phyloP scores from a whole-genome alignment of 1,140 invertebrate genomes.

The Drosophila funebris region DNA sequence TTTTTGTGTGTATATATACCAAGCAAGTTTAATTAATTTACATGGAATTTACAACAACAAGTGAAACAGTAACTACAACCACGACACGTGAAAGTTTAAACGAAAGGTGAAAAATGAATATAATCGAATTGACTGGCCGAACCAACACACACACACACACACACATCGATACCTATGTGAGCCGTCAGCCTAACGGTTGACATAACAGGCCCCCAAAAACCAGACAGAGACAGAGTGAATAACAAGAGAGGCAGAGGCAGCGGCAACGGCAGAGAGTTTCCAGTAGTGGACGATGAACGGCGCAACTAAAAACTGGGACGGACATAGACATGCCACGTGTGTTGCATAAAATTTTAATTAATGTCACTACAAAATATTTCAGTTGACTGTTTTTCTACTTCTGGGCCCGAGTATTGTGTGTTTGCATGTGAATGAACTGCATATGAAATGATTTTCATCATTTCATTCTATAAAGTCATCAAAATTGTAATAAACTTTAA shows the following conservation, averaged over 20 bases:
- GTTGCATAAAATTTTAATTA: slow-evolving; percentile 77
- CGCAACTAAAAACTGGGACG: slow-evolving; percentile 22
- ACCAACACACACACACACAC: slow-evolving; percentile 32
- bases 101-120: slow-evolving; percentile 77
- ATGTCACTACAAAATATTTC: slow-evolving; percentile 64
- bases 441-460: slow-evolving; percentile 22
- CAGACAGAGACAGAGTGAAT: slow-evolving; percentile 13
- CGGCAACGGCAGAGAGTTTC: not conserved
- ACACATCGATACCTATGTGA: slow-evolving; percentile 13
- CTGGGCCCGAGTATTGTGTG: not conserved
- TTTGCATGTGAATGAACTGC: slow-evolving; percentile 14
- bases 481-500: slow-evolving; percentile 46
- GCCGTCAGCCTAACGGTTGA: slow-evolving; percentile 51
- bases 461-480: slow-evolving; percentile 28
- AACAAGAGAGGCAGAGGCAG: not conserved
- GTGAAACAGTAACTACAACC: slow-evolving; percentile 56
- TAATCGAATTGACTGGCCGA: slow-evolving; percentile 79
- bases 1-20: slow-evolving; percentile 39
- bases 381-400: slow-evolving; percentile 26
- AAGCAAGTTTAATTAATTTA: slow-evolving; percentile 82
- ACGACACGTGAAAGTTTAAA: slow-evolving; percentile 76
- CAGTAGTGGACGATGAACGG: slow-evolving; percentile 8
- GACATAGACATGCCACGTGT: slow-evolving; percentile 34
- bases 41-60: slow-evolving; percentile 77
- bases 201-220: slow-evolving; percentile 56